These are phyloP conservation scores for Lepetodrilus schrolli DNA, from an alignment of 2,888 invertebrate species.

Conservation along the genomic window DNA sequence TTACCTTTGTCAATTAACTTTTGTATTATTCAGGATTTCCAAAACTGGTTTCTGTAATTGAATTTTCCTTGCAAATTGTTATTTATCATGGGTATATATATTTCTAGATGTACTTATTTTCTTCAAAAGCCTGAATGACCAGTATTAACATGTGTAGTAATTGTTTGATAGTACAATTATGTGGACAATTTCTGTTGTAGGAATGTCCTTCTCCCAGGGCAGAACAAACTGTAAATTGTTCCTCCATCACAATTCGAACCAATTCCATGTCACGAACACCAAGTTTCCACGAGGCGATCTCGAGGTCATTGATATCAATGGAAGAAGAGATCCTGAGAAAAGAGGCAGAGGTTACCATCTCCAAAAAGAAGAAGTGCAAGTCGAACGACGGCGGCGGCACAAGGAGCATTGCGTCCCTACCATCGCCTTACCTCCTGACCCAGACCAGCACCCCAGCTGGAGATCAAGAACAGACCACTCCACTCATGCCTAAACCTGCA, in stretches of 20 bases:
- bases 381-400: background rate
- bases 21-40: no score
- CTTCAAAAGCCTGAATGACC: no score
- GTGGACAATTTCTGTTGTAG: background rate
- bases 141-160: no score
- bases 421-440: slow-evolving; percentile 11
- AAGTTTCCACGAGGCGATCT: slow-evolving; percentile 29
- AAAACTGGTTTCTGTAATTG: no score
- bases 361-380: background rate
- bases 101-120: background rate
- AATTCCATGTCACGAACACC: slow-evolving; percentile 25
- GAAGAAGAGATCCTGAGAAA: background rate
- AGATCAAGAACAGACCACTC: background rate
- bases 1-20: no score
- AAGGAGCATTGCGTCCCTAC: slow-evolving; percentile 14
- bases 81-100: background rate
- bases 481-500: background rate
- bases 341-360: background rate
- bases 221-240: background rate
- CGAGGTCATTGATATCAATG: slow-evolving; percentile 1
- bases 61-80: no score
- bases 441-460: slow-evolving; percentile 24
- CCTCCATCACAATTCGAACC: background rate
- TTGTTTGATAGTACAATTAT: no score
- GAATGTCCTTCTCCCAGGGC: background rate